Percentiles rank a stretch among this genome's conserved stretches.
These are phyloP conservation scores for Drosophila neutralis DNA, from an alignment of 2,888 invertebrate genomes.

Conservation along the genomic window DNA sequence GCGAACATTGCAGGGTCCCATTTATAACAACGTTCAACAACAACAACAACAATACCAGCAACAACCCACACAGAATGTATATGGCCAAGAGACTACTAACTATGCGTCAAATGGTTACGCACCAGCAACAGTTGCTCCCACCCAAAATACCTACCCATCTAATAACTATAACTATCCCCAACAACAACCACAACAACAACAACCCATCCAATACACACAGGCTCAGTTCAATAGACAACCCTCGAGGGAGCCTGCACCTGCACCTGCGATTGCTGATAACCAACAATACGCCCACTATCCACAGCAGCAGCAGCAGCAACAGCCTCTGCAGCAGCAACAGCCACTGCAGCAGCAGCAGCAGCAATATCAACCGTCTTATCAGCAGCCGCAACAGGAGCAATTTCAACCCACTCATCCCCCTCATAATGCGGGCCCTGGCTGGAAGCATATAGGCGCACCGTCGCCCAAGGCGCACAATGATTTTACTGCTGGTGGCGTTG, in stretches of 20 bases:
- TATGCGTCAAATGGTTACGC: conserved; percentile 50
- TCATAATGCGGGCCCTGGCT: conserved; percentile 49
- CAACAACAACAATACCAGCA: conserved; percentile 45
- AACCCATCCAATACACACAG: conserved; percentile 79
- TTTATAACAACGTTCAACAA: conserved; percentile 79
- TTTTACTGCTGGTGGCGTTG: conserved; percentile 36
- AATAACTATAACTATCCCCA: conserved; percentile 65
- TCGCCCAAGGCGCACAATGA: conserved; percentile 58
- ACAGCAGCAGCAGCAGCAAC: conserved; percentile 45
- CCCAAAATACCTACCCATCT: conserved; percentile 47
- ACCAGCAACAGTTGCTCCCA: conserved; percentile 44
- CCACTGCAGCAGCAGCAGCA: conserved; percentile 12
- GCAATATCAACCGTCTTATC: conserved; percentile 33
- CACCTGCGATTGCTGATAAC: conserved; percentile 29
- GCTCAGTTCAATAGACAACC: conserved; percentile 75
- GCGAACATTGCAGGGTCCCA: conserved; percentile 78
- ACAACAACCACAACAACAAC: conserved; percentile 55
- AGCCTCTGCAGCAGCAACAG: conserved; percentile 28
- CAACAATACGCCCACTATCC: conserved; percentile 17
- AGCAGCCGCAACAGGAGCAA: conserved; percentile 31
- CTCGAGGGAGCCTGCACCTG: conserved; percentile 67
- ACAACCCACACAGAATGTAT: conserved; percentile 66
- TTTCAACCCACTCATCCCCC: conserved; percentile 32
- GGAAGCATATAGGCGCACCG: conserved; percentile 75
- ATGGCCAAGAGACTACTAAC: conserved; percentile 54